Percentiles rank a stretch among this genome's conserved stretches.
Evolutionary conservation across 2,797 vertebrate genomes (phyloP).

Genomic region (Myotis vivesi): DNA sequence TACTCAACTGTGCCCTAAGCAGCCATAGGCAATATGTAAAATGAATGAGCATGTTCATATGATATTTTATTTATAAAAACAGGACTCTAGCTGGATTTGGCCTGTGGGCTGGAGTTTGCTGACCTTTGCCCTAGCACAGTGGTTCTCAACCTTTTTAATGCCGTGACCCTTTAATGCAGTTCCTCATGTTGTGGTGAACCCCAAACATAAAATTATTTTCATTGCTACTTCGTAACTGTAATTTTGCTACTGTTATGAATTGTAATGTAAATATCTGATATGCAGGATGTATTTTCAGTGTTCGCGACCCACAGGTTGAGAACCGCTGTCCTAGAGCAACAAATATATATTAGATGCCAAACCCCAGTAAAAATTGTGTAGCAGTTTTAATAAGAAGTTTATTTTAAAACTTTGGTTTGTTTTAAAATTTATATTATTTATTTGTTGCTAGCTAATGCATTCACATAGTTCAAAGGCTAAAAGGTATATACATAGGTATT

Average conservation of each 20-base stretch:
- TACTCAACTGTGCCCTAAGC: background rate
- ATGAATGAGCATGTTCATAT: background rate
- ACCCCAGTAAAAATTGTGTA: background rate
- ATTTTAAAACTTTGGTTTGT: background rate
- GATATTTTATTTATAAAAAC: background rate
- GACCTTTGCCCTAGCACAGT: background rate
- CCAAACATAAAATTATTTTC: too few species aligned
- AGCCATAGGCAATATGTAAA: background rate
- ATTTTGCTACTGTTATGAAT: too few species aligned
- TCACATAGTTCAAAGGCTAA: background rate
- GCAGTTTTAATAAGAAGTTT: constrained; percentile 11
- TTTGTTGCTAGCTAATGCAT: background rate
- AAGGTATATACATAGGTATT: background rate
- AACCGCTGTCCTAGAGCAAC: background rate
- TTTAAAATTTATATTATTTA: background rate
- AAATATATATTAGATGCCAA: background rate
- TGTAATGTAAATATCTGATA: too few species aligned
- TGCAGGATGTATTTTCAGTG: too few species aligned
- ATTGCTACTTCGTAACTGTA: too few species aligned
- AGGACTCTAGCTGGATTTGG: constrained; percentile 3
- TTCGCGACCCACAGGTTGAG: too few species aligned
- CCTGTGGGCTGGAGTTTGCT: background rate
- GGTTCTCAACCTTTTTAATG: too few species aligned
- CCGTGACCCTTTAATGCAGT: too few species aligned
- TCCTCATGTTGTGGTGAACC: too few species aligned